Evolutionary conservation across 2,797 vertebrate species (phyloP).

Genomic region (Chelon labrosus): DNA sequence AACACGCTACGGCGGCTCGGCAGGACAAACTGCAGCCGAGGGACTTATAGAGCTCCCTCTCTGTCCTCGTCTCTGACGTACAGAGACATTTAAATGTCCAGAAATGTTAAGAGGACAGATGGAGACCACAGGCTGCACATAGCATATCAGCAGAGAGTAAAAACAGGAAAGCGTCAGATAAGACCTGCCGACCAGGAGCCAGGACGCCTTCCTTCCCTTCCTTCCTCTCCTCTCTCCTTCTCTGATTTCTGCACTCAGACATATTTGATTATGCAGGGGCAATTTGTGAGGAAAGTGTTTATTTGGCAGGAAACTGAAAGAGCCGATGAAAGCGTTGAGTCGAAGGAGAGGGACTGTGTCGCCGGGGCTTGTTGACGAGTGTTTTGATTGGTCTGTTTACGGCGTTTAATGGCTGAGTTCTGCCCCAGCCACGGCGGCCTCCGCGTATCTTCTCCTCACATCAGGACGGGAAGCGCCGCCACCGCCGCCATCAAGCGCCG

Average conservation of each 20-base stretch:
- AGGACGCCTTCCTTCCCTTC: not conserved
- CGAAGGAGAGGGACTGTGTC: constrained; percentile 26
- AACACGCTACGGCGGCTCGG: constrained; percentile 54
- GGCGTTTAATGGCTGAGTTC: constrained; percentile 27
- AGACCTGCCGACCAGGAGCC: constrained; percentile 5
- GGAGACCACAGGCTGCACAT: constrained; percentile 51
- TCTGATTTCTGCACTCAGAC: constrained; percentile 50
- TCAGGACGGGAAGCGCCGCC: not conserved
- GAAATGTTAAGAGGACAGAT: constrained; percentile 78
- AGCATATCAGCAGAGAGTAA: constrained; percentile 16
- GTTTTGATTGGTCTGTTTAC: constrained; percentile 55
- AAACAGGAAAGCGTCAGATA: constrained; percentile 16
- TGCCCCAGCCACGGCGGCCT: not conserved
- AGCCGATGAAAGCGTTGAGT: constrained; percentile 39
- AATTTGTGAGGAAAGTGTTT: constrained; percentile 56
- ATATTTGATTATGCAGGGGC: constrained; percentile 42
- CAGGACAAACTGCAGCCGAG: constrained; percentile 59
- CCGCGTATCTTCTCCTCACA: not conserved
- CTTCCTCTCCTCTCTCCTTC: not conserved
- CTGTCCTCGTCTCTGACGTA: constrained; percentile 26
- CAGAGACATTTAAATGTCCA: constrained; percentile 57
- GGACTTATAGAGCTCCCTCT: constrained; percentile 67
- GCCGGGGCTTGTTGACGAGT: constrained; percentile 33
- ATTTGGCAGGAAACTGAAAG: constrained; percentile 53
- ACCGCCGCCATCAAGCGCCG: no score